Conservation (phyloP, 2,888 invertebrate genomes). For the Macrosiphum euphorbiae region DNA sequence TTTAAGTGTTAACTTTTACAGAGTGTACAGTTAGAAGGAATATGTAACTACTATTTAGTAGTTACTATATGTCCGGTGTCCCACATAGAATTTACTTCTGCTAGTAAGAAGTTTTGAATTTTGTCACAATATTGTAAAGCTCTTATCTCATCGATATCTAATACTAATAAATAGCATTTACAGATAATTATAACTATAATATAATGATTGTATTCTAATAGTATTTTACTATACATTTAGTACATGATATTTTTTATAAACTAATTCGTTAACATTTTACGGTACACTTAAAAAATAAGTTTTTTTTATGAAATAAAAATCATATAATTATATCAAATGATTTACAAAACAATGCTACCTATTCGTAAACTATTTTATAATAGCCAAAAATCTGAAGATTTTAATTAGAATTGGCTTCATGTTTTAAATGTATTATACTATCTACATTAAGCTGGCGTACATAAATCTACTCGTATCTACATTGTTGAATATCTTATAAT, state of each 20-base stretch:
- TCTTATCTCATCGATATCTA: not conserved
- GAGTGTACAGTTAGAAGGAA: no score
- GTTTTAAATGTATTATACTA: not conserved
- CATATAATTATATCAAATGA: not conserved
- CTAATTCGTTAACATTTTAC: not conserved
- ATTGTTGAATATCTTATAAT: not conserved
- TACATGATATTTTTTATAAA: not conserved
- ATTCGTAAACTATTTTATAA: not conserved
- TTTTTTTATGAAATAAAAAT: not conserved
- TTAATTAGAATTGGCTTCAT: not conserved
- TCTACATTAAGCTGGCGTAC: not conserved
- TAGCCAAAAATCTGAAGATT: not conserved
- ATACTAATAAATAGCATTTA: not conserved
- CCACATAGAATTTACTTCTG: not conserved
- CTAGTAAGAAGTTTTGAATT: not conserved
- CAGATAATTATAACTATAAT: not conserved
- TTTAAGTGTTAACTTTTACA: no score
- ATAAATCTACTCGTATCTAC: not conserved
- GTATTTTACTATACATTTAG: not conserved
- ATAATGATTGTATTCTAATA: not conserved
- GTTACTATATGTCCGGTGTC: not conserved
- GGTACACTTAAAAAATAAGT: not conserved
- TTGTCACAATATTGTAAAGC: not conserved
- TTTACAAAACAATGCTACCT: not conserved
- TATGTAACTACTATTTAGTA: not conserved